Evolutionary conservation across 2,888 invertebrate species (phyloP), one percentile per base, ranked within the genome.

Genomic region (Morpho deidamia): DNA sequence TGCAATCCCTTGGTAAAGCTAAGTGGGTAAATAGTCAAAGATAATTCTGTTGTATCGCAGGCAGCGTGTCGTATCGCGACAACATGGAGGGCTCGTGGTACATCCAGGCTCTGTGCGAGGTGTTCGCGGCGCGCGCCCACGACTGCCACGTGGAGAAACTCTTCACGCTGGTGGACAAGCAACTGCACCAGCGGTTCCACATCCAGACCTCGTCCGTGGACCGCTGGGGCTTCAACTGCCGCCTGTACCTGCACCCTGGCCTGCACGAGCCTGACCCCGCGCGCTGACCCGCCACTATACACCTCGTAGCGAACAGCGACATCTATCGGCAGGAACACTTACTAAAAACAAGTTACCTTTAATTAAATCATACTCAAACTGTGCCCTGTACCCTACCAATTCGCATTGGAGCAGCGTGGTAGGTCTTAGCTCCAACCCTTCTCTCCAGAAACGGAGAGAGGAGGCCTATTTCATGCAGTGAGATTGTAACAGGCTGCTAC

Each of bases 181-280:
- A 75, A 61, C 78, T 93, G 62, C 76, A 77, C 50, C 67, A 68
- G 51, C 67, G 65, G 56, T 80, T 74, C 78, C 71, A 74, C 37
- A 69, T 90, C 58, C 95, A 95, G 83, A 94, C 93, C 23, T 91
- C 92, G 34, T 91, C 91, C 64, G 91, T 91, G 56, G 91, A 92
- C 67, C 91, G 90, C 71, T 86, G 92, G 76, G 94, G 94, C n/a
- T 94, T 94, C 74, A 91, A 91, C 76, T 88, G 90, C 54, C 80
- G 81, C 41, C 90, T 94, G 41, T 94, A 90, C 74, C 90, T 94
- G 61, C 93, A 94, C 84, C 94, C 94, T 0, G 94, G 94, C 1
- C 85, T 92, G 43, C 88, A 80, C 65, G 83, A 84, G 38, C 3
- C 23, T n/a, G 33, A 7, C n/a, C 35, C n/a, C 10, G 11, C 40